A percentile compares a stretch with the other conserved stretches of the same genome.
Evolutionary conservation across 1,140 invertebrate species (phyloP).

Genomic region (Platyura marginata): DNA sequence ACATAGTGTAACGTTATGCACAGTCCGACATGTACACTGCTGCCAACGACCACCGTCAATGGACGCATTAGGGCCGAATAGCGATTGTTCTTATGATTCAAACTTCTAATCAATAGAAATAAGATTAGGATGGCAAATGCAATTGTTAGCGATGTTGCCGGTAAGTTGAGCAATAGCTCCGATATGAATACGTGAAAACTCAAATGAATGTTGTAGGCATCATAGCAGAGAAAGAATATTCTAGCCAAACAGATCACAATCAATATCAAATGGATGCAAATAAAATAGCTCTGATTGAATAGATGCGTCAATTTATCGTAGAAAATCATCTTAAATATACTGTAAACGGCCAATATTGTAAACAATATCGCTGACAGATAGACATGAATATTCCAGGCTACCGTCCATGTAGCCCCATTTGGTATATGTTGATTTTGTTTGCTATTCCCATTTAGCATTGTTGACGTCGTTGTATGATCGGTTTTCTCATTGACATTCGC

Average conservation of each 20-base stretch:
- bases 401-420: conserved; percentile 36
- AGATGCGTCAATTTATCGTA: conserved; percentile 65
- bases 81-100: conserved; percentile 41
- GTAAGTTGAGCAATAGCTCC: conserved; percentile 62
- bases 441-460: not conserved
- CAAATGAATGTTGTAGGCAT: conserved; percentile 68
- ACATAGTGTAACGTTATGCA: conserved; percentile 65
- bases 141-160: conserved; percentile 64
- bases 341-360: conserved; percentile 59
- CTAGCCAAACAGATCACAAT: conserved; percentile 60
- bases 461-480: conserved; percentile 6
- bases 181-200: conserved; percentile 61
- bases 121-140: conserved; percentile 71
- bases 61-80: conserved; percentile 51
- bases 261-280: conserved; percentile 61
- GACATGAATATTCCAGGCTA: conserved; percentile 77
- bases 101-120: conserved; percentile 55
- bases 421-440: not conserved
- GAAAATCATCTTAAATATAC: conserved; percentile 60
- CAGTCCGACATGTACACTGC: conserved; percentile 49
- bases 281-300: conserved; percentile 64
- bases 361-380: conserved; percentile 70
- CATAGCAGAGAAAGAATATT: conserved; percentile 73
- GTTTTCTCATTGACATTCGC: conserved; percentile 8
- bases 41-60: conserved; percentile 50